phyloP scores from a whole-genome alignment of 1,140 invertebrate genomes.

The Microplitis demolitor region DNA sequence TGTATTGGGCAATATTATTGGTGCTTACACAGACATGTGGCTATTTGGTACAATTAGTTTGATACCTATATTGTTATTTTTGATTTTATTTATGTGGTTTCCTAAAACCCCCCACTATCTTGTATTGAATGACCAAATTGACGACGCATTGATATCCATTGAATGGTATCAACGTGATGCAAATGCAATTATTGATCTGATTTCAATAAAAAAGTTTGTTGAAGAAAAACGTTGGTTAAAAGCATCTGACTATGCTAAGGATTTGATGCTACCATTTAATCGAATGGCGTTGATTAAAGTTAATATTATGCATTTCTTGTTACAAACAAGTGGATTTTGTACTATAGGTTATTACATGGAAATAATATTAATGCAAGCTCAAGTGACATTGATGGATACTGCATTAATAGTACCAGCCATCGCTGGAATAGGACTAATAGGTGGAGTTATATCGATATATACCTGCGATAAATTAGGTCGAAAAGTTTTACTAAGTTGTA shows the following conservation, averaged over 20 bases:
- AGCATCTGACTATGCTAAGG: constrained; percentile 60
- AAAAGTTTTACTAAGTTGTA: constrained; percentile 68
- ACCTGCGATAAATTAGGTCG: constrained; percentile 75
- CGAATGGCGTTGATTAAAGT: constrained; percentile 69
- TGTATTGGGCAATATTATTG: constrained; percentile 68
- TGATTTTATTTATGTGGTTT: constrained; percentile 68
- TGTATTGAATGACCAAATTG: constrained; percentile 61
- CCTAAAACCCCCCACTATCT: constrained; percentile 76
- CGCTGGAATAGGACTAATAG: constrained; percentile 68
- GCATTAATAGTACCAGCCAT: constrained; percentile 67
- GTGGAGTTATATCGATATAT: constrained; percentile 64
- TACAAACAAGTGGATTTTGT: constrained; percentile 75
- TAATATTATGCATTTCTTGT: constrained; percentile 69
- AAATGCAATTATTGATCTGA: constrained; percentile 66
- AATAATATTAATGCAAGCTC: constrained; percentile 69
- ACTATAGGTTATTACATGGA: constrained; percentile 74
- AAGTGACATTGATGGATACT: constrained; percentile 55
- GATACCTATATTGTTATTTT: constrained; percentile 61
- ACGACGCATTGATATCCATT: constrained; percentile 67
- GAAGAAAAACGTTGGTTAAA: constrained; percentile 55
- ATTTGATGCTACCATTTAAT: constrained; percentile 64
- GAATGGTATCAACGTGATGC: constrained; percentile 60
- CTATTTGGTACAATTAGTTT: constrained; percentile 62
- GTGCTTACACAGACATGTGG: constrained; percentile 64
- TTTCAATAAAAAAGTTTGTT: constrained; percentile 64